These are phyloP conservation scores for Streptopelia turtur DNA, from an alignment of 2,797 vertebrate species.

Conservation along the genomic window DNA sequence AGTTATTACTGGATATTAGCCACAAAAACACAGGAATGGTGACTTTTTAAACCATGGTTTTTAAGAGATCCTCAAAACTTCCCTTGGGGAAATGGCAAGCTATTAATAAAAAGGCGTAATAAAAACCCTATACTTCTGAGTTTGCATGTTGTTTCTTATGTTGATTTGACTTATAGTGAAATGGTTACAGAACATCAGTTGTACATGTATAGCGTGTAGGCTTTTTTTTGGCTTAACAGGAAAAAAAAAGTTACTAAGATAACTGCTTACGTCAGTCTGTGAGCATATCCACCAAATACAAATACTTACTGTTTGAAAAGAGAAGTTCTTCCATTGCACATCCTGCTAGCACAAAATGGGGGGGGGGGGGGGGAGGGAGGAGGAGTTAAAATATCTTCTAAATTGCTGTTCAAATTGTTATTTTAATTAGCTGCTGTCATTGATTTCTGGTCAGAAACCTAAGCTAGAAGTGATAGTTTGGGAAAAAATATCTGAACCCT, in stretches of 20 bases:
- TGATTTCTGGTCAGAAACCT: background rate
- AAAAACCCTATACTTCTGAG: background rate
- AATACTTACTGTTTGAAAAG: background rate
- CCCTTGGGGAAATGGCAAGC: background rate
- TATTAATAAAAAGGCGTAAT: background rate
- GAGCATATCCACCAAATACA: background rate
- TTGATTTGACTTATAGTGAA: background rate
- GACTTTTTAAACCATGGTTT: background rate
- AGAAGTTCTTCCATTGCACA: background rate
- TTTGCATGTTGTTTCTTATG: background rate
- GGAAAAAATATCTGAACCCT: background rate
- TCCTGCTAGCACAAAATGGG: background rate
- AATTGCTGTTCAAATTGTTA: background rate
- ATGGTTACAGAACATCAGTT: background rate
- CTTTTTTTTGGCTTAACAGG: background rate
- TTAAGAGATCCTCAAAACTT: background rate
- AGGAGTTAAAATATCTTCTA: background rate
- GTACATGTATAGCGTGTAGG: rapidly evolving
- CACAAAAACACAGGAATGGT: background rate
- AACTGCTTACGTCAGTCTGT: background rate
- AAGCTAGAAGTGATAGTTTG: background rate
- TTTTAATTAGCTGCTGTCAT: background rate
- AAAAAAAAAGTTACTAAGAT: background rate
- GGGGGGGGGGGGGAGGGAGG: background rate
- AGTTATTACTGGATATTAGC: background rate